Conservation (phyloP, 2,113 vertebrate genomes). For the Gopherus flavomarginatus region DNA sequence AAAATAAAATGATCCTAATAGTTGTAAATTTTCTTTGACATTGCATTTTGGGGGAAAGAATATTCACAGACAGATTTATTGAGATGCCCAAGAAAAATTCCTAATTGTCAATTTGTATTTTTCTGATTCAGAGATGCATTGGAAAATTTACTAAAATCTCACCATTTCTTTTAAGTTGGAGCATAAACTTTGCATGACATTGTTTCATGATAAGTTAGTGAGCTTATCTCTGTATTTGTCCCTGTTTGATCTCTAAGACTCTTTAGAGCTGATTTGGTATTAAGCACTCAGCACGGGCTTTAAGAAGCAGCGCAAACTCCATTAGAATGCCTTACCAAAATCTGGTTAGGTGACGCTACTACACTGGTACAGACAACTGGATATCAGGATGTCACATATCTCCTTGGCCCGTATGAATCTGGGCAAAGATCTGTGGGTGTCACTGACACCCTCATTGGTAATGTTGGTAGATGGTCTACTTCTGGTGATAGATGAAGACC, state of each 20-base stretch:
- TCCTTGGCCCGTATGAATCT: background rate
- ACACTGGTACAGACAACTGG: background rate
- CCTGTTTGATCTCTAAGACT: slow-evolving; percentile 7
- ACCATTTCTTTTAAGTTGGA: background rate
- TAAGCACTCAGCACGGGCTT: background rate
- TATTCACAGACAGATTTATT: background rate
- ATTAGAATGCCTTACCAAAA: background rate
- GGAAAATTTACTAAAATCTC: background rate
- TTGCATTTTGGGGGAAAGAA: background rate
- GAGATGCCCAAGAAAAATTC: background rate
- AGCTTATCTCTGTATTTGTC: slow-evolving; percentile 36
- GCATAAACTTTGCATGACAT: background rate
- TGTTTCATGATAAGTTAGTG: background rate
- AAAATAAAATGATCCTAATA: background rate
- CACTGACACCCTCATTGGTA: background rate
- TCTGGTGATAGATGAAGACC: background rate
- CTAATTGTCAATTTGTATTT: background rate
- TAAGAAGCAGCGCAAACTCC: background rate
- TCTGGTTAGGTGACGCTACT: background rate
- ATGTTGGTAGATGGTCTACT: background rate
- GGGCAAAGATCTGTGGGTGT: background rate
- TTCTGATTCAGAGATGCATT: background rate
- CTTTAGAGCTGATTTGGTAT: slow-evolving; percentile 23
- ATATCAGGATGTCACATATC: background rate
- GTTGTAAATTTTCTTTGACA: background rate